phyloP scores from a whole-genome alignment of 2,113 vertebrate genomes.

The Eolophus roseicapilla region DNA sequence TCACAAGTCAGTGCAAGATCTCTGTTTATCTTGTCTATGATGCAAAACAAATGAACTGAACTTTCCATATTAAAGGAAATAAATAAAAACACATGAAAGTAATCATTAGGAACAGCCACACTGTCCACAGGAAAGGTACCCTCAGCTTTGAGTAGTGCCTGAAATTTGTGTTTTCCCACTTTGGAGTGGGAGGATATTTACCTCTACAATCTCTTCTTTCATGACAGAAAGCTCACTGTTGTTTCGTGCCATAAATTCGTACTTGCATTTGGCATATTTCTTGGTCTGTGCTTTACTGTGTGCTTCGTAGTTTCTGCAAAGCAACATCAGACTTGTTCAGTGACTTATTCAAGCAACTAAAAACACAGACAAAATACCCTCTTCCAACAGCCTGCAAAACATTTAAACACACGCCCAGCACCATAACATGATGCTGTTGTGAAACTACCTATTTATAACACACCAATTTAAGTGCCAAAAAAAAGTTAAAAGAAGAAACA shows the following conservation, averaged over 20 bases:
- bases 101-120: not conserved
- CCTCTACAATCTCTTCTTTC: constrained; percentile 94
- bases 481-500: not conserved
- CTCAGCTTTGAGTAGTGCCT: not conserved
- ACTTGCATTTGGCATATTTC: constrained; percentile 91
- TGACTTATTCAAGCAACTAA: not conserved
- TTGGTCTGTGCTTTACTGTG: constrained; percentile 73
- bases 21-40: not conserved
- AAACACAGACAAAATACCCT: not conserved
- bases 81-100: not conserved
- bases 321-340: not conserved
- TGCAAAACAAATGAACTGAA: not conserved
- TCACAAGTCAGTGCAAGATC: not conserved
- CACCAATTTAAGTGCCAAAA: not conserved
- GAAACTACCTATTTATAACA: not conserved
- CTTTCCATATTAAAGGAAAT: not conserved
- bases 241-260: constrained; percentile 93
- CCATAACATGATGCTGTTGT: not conserved
- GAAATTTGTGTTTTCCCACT: not conserved
- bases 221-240: constrained; percentile 90
- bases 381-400: not conserved
- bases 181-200: constrained; percentile 18
- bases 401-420: not conserved
- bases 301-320: constrained; percentile 80
- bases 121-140: not conserved